Evolutionary conservation across 1,140 invertebrate genomes (phyloP).

Genomic region (Neodiprion virginianus): DNA sequence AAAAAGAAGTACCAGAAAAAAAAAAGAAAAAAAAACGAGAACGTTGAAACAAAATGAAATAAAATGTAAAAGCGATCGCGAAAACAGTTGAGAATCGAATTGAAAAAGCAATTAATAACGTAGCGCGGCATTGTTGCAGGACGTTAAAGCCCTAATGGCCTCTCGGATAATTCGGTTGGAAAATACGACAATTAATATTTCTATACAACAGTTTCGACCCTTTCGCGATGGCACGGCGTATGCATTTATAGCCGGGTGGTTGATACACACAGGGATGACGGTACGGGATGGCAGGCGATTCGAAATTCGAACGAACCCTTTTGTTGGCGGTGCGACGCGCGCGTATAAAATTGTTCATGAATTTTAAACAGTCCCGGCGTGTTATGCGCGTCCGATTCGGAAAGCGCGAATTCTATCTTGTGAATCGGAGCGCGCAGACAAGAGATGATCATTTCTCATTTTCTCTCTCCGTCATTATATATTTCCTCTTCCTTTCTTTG

Average conservation of each 20-base stretch:
- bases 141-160: neutral
- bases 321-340: slow-evolving; percentile 39
- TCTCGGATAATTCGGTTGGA: slow-evolving; percentile 34
- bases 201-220: slow-evolving; percentile 21
- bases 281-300: slow-evolving; percentile 29
- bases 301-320: slow-evolving; percentile 38
- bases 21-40: neutral
- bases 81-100: neutral
- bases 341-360: slow-evolving; percentile 61
- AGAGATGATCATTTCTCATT: slow-evolving; percentile 60
- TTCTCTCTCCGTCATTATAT: slow-evolving; percentile 21
- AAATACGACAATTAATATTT: slow-evolving; percentile 56
- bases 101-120: slow-evolving; percentile 1
- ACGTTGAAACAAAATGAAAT: no score
- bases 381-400: slow-evolving; percentile 41
- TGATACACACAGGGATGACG: slow-evolving; percentile 11
- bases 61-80: neutral
- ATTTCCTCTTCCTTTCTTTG: no score
- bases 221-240: slow-evolving; percentile 11
- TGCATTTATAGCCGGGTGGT: slow-evolving; percentile 23
- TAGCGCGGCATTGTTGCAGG: neutral
- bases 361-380: slow-evolving; percentile 57
- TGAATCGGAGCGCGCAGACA: neutral
- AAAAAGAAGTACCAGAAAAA: neutral
- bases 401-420: neutral